These are phyloP conservation scores for Drosophila lutescens DNA, from an alignment of 2,888 invertebrate genomes.

Conservation along the genomic window DNA sequence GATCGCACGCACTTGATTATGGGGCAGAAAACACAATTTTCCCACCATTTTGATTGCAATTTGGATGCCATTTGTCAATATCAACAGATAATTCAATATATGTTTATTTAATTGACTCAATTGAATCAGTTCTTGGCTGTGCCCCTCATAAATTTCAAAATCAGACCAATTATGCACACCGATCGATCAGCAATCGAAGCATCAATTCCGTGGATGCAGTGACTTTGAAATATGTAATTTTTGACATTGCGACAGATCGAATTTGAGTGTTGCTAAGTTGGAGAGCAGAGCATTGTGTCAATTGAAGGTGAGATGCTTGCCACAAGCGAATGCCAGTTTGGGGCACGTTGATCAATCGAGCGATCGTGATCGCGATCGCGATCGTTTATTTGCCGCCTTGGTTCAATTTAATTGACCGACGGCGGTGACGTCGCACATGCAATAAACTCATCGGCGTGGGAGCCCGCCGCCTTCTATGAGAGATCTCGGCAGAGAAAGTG, in stretches of 20 bases:
- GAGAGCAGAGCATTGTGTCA: constrained; percentile 36
- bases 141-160: constrained; percentile 59
- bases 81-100: constrained; percentile 58
- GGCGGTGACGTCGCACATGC: constrained; percentile 56
- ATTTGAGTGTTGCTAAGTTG: constrained; percentile 28
- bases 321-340: constrained; percentile 45
- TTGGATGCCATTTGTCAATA: constrained; percentile 69
- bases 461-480: constrained; percentile 35
- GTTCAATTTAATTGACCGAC: constrained; percentile 75
- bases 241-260: constrained; percentile 45
- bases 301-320: constrained; percentile 57
- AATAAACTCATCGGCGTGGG: constrained; percentile 64
- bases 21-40: constrained; percentile 24
- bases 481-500: constrained; percentile 58
- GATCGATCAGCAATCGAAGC: constrained; percentile 41
- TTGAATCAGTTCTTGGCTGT: constrained; percentile 60
- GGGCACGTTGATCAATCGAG: constrained; percentile 44
- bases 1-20: constrained; percentile 46
- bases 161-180: constrained; percentile 52
- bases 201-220: constrained; percentile 42
- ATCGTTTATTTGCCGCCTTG: constrained; percentile 26
- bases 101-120: constrained; percentile 66
- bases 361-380: constrained; percentile 27
- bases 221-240: constrained; percentile 18
- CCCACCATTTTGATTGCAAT: constrained; percentile 63